Conservation (phyloP, 2,113 vertebrate genomes). For the Hemicordylus capensis region DNA sequence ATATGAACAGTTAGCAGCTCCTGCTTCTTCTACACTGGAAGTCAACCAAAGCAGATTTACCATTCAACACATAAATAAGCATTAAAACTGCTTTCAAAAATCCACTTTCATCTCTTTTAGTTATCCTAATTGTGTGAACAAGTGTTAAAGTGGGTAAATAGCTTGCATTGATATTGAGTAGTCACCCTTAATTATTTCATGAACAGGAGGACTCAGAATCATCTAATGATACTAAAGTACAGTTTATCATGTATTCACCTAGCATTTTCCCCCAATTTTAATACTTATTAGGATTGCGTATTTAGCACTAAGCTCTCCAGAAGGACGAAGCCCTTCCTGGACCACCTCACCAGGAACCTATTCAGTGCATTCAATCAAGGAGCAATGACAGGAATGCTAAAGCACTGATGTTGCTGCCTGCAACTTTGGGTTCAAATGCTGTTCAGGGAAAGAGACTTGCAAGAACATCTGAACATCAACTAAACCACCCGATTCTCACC, state of each 20-base stretch:
- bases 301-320: neutral
- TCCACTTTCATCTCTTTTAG: neutral
- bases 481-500: neutral
- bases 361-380: neutral
- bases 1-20: neutral
- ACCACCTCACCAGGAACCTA: neutral
- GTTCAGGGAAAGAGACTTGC: neutral
- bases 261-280: neutral
- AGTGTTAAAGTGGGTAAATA: neutral
- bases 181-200: neutral
- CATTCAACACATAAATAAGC: neutral
- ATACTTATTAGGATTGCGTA: neutral
- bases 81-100: neutral
- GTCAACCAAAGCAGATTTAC: neutral
- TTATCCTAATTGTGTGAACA: neutral
- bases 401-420: neutral
- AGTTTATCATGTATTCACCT: neutral
- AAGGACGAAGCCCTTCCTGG: neutral
- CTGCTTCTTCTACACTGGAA: neutral
- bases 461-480: neutral
- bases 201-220: neutral
- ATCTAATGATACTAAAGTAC: neutral
- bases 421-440: neutral
- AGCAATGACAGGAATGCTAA: neutral
- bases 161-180: neutral